phyloP scores from a whole-genome alignment of 2,888 invertebrate species.

The Caenorhabditis zanzibari region DNA sequence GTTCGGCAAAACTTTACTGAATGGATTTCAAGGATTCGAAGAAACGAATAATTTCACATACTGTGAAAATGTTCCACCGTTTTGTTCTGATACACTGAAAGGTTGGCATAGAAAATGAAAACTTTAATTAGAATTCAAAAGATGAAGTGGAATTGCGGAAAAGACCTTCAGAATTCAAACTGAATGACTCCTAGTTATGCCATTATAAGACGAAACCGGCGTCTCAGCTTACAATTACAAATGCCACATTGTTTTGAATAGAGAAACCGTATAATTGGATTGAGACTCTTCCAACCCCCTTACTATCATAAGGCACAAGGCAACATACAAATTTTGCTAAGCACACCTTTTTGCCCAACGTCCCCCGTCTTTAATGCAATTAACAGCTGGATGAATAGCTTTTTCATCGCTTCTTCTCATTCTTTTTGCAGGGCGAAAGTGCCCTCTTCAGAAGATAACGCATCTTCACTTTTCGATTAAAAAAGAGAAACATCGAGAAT shows the following conservation, averaged over 20 bases:
- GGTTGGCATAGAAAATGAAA: background rate
- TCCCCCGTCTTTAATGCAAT: constrained; percentile 43
- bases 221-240: constrained; percentile 4
- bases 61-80: background rate
- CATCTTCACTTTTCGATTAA: constrained; percentile 7
- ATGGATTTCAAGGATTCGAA: no score
- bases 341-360: constrained; percentile 18
- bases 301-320: constrained; percentile 52
- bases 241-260: constrained; percentile 14
- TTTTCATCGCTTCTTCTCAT: constrained; percentile 1
- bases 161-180: constrained; percentile 5
- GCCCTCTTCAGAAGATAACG: constrained; percentile 19
- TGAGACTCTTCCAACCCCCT: constrained; percentile 22
- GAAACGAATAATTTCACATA: background rate
- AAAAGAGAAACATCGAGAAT: constrained; percentile 23
- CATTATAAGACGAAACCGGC: constrained; percentile 20
- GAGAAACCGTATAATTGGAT: constrained; percentile 48
- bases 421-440: constrained; percentile 32
- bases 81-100: background rate
- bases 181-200: constrained; percentile 27
- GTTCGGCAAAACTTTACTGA: no score
- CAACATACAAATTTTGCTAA: constrained; percentile 28
- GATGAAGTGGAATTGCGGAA: background rate
- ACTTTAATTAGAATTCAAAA: constrained; percentile 11
- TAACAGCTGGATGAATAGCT: constrained; percentile 58